phyloP scores from a whole-genome alignment of 1,140 invertebrate genomes.

The Drosophila seguyi region DNA sequence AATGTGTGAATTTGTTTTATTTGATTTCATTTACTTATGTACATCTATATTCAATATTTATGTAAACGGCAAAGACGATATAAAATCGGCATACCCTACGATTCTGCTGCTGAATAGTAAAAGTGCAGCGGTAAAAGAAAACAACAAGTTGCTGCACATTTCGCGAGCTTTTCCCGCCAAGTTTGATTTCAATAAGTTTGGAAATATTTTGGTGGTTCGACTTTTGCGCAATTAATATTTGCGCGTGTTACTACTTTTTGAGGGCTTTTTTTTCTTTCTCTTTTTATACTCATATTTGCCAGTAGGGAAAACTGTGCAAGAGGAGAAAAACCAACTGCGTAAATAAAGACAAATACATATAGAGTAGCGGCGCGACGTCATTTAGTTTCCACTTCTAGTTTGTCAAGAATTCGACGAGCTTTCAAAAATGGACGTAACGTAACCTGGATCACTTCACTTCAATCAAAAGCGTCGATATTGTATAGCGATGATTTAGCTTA shows the following conservation, averaged over 20 bases:
- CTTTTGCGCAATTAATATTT: conserved; percentile 63
- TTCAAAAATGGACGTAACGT: conserved; percentile 26
- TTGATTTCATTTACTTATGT: too few species aligned
- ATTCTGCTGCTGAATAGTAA: neutral
- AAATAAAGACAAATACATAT: conserved; percentile 71
- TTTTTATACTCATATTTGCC: neutral
- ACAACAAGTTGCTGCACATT: conserved; percentile 46
- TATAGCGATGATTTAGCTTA: neutral
- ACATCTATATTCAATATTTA: too few species aligned
- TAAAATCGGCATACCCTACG: neutral
- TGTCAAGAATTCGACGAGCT: conserved; percentile 42
- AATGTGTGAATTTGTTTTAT: too few species aligned
- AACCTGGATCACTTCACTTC: conserved; percentile 8
- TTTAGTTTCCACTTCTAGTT: conserved; percentile 24
- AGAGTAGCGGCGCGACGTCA: conserved; percentile 50
- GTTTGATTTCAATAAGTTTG: conserved; percentile 48
- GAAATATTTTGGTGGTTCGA: conserved; percentile 34
- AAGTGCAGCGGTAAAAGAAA: conserved; percentile 19
- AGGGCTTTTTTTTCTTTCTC: neutral
- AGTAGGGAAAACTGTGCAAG: conserved; percentile 2
- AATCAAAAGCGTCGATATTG: conserved; percentile 1
- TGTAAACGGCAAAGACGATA: neutral
- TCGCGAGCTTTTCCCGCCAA: conserved; percentile 27
- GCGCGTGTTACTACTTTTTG: conserved; percentile 42
- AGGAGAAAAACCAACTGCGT: conserved; percentile 61